Base-by-base conservation (phyloP, 1,140 invertebrate species). In the Himalopsyche phryganea region DNA sequence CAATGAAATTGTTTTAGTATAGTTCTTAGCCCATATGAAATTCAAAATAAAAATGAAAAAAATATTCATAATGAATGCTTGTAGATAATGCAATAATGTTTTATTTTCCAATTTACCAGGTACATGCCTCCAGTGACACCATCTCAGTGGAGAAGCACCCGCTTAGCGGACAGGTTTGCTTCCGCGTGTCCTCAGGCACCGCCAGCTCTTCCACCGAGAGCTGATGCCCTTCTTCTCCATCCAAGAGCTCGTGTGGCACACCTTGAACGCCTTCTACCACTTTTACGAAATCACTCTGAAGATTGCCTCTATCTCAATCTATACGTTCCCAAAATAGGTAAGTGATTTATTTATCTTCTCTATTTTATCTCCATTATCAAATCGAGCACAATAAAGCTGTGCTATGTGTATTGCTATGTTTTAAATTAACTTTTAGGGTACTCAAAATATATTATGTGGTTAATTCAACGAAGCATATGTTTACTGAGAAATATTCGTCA, bases 221-320 rank as follows among this genome's bases (percentile, higher is more conserved):
- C 88, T 17, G 89, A 92, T 65, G 85, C 88, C 1, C 75, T 87
- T 18, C 74, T 88, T 61, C 78, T 85, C 63, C 84, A 91, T 66
- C 92, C 95, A 6, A 80, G 87, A 28, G 88, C 86, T 10, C 81
- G 91, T 14, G 83, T 94, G 28, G 83, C 86, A 19, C 89, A 92
- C 69, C 80, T 97, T 20, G 86, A 91, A 65, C 83, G 88, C 60
- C 78, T 97, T 61, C 77, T 89, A 50, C 89, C 91, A 6, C 80
- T 91, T 60, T 80, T 97, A 32, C 83, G 83, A 63, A 92, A 96
- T 70, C 92, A 96, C 79, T 93, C 88, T 73, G 96, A 98, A 80
- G 96, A 98, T 80, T 98, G 96, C 74, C 87, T 98, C 66, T 97
- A 96, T 75, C 83, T 98, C 66, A 98, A 98, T 77, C 85, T 98